Conservation (phyloP, 2,888 invertebrate genomes). For the Nesidiocoris tenuis region DNA sequence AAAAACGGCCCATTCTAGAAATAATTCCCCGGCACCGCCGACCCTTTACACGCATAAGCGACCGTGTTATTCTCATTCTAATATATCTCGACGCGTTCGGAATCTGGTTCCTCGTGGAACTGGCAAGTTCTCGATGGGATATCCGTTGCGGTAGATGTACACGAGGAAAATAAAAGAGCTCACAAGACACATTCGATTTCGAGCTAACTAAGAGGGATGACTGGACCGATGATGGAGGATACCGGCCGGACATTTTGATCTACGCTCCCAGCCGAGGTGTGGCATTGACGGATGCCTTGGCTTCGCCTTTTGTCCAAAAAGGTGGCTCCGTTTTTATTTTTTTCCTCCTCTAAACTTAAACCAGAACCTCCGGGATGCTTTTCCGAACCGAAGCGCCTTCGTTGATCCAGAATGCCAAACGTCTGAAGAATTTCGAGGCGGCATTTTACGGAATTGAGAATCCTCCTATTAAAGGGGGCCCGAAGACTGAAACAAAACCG, state of each 20-base stretch:
- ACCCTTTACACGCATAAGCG: not conserved
- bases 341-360: not conserved
- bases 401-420: not conserved
- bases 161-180: not conserved
- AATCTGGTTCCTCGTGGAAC: not conserved
- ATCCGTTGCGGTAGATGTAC: not conserved
- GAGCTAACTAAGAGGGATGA: not conserved
- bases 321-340: not conserved
- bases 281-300: constrained; percentile 34
- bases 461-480: not conserved
- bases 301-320: constrained; percentile 1
- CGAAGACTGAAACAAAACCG: not conserved
- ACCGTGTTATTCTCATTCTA: not conserved
- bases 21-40: no score
- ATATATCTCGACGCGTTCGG: not conserved
- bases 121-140: not conserved
- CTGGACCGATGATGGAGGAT: not conserved
- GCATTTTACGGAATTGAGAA: not conserved
- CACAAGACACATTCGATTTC: not conserved
- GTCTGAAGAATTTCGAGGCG: not conserved
- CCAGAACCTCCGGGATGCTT: not conserved
- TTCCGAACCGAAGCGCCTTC: not conserved
- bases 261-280: constrained; percentile 30
- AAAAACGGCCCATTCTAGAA: no score
- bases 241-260: constrained; percentile 25